Percentiles rank a stretch among this genome's conserved stretches.
These are phyloP conservation scores for Pseudomugil gertrudae DNA, from an alignment of 2,797 vertebrate species.

Conservation along the genomic window DNA sequence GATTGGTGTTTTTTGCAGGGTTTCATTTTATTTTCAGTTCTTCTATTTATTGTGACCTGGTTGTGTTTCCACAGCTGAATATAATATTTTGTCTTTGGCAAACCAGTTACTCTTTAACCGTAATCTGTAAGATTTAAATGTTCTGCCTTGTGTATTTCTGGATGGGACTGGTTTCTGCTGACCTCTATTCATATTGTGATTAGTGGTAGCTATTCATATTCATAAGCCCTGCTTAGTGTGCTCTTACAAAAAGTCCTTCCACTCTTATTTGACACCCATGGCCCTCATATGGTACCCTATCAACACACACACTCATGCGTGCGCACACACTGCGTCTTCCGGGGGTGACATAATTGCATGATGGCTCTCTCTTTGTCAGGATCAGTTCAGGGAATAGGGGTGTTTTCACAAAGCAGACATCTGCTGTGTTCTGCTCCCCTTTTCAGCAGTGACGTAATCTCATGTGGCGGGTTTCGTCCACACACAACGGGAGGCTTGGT, in stretches of 20 bases:
- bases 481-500: conserved; percentile 21
- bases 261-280: conserved; percentile 34
- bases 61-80: conserved; percentile 15
- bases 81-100: background rate
- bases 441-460: conserved; percentile 77
- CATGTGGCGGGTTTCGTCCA: conserved; percentile 41
- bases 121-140: conserved; percentile 8
- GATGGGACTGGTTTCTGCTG: conserved; percentile 27
- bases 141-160: conserved; percentile 9
- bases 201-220: conserved; percentile 62
- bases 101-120: background rate
- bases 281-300: conserved; percentile 8
- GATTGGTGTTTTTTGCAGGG: conserved; percentile 27
- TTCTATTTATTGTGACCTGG: conserved; percentile 12
- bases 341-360: conserved; percentile 70
- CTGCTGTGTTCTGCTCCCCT: conserved; percentile 70
- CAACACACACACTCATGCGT: background rate
- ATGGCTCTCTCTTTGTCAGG: conserved; percentile 76
- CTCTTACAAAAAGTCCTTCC: conserved; percentile 43
- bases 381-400: conserved; percentile 67
- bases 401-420: conserved; percentile 81
- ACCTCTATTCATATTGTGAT: conserved; percentile 67
- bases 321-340: conserved; percentile 23
- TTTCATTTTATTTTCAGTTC: conserved; percentile 39
- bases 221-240: conserved; percentile 32